Percentiles rank a stretch among this genome's conserved stretches.
Conservation (phyloP, 2,113 vertebrate species). For the Coregonus clupeaformis region DNA sequence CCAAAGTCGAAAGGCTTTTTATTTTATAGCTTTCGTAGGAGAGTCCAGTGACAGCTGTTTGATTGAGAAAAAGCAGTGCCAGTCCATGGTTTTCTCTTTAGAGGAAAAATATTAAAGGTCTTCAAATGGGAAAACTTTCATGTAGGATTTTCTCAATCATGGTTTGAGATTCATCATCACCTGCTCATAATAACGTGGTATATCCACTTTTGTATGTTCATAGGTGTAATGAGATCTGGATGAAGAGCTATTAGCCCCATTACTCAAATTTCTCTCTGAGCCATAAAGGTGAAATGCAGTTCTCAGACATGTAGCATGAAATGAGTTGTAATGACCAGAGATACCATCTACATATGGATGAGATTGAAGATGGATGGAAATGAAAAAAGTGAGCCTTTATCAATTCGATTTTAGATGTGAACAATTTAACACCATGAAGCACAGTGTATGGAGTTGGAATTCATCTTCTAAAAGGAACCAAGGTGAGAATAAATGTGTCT, state of each 20-base stretch:
- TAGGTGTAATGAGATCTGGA: slow-evolving; percentile 39
- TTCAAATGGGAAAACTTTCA: neutral
- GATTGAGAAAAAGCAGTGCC: too few species aligned
- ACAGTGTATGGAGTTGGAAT: too few species aligned
- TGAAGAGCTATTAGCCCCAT: slow-evolving; percentile 3
- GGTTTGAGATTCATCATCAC: neutral
- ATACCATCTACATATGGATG: neutral
- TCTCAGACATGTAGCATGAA: neutral
- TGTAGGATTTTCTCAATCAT: neutral
- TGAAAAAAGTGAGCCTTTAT: neutral
- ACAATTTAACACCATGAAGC: neutral
- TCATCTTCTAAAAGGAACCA: neutral
- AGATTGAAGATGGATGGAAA: neutral
- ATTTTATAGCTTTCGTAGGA: too few species aligned
- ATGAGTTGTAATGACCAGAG: neutral
- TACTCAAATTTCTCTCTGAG: neutral
- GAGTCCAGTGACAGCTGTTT: too few species aligned
- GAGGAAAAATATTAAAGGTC: neutral
- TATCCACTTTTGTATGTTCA: slow-evolving; percentile 24
- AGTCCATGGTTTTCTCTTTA: too few species aligned
- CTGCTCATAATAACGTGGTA: neutral
- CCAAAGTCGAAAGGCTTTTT: slow-evolving; percentile 29
- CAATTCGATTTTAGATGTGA: neutral
- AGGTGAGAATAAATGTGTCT: too few species aligned
- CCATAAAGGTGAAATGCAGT: neutral